Base-by-base conservation (phyloP, 1,140 invertebrate species). In the Zaprionus davidi region DNA sequence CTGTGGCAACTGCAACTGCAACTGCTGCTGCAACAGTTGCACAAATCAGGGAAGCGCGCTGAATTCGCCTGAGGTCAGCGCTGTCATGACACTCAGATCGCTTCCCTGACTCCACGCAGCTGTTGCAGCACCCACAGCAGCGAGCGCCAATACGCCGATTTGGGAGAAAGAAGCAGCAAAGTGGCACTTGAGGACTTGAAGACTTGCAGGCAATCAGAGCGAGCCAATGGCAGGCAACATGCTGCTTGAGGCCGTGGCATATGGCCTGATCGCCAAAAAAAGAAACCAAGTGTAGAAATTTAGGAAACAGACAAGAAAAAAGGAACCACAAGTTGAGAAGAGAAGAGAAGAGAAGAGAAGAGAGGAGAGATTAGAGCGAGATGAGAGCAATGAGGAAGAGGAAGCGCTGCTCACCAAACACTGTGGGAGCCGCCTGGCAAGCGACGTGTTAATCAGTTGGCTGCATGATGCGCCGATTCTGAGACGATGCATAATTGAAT, bases 391-490 rank as follows among this genome's bases (percentile, higher is more conserved):
- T 5, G 31, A 49, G 28, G 12, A 24, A 36, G 70, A 49, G 13
- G 4, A 20, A 55, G 22, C 51, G 9, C 24, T 13, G 7, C 56
- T 60, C n/a, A 15, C 9, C 38, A 56, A 46, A 53, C 68, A 55
- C 71, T 87, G 82, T 87, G 79, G 82, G 83, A 86, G 80, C 73
- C 80, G 20, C 13, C 24, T 24, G 24, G 63, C 63, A 26, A 66
- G 51, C 13, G 51, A 87, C 71, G 76, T 80, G 83, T 78, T 87
- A 87, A 87, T 87, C 84, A 87, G 71, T 73, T 73, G 71, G 60
- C 74, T 59, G 84, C 83, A 87, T 80, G 84, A 88, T 82, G 76
- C 24, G 66, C 58, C 73, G 80, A 72, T 82, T 82, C 64, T 46
- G 65, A 77, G 65, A 62, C 67, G 65, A 49, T 36, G 67, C 57